Evolutionary conservation across 2,113 vertebrate species (phyloP).

Genomic region (Saccopteryx bilineata): DNA sequence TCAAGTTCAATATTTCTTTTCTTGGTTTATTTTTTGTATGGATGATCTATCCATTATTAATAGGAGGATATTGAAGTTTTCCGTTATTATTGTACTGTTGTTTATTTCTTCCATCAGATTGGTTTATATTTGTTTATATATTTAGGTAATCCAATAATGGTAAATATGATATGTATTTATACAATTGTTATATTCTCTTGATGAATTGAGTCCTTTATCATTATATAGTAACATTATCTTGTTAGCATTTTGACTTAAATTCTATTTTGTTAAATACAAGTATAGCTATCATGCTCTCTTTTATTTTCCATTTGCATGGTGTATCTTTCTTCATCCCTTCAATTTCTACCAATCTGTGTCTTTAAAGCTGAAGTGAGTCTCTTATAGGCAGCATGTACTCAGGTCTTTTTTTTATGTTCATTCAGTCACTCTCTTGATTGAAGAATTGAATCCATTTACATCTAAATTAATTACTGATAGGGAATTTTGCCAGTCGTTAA

Average conservation of each 20-base stretch:
- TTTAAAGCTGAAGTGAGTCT: no score
- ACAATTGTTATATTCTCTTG: not conserved
- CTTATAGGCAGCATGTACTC: no score
- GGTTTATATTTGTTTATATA: not conserved
- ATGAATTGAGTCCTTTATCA: not conserved
- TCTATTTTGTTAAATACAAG: not conserved
- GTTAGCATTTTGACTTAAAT: not conserved
- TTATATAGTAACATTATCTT: not conserved
- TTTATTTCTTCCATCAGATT: not conserved
- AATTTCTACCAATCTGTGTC: no score
- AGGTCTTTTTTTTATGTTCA: not conserved
- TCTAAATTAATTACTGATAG: not conserved
- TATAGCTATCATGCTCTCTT: not conserved
- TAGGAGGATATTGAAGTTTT: not conserved
- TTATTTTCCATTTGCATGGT: not conserved
- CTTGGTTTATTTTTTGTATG: not conserved
- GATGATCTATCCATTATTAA: not conserved
- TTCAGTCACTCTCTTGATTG: not conserved
- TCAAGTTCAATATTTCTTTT: not conserved
- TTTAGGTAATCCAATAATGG: not conserved
- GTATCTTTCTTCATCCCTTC: no score
- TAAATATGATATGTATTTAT: not conserved
- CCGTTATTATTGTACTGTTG: not conserved
- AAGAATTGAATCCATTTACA: not conserved
- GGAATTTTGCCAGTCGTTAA: not conserved